Evolutionary conservation across 37 sponge, comb jelly and placozoan genomes (phyloP).

Genomic region (Halichondria panicea): DNA sequence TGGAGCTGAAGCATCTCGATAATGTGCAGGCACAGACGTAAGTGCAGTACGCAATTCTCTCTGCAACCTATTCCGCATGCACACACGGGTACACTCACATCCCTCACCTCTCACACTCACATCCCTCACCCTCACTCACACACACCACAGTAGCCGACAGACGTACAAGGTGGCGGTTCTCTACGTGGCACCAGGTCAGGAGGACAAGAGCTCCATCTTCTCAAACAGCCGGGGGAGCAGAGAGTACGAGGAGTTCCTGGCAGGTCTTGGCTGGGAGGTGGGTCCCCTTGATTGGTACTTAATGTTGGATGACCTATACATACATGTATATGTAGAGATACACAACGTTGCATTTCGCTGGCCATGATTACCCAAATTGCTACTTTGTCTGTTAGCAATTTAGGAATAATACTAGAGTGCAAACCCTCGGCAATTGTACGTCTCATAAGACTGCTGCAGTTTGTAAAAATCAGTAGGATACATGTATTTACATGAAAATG

Average conservation of each 20-base stretch:
- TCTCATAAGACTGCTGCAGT: no score
- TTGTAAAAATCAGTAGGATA: no score
- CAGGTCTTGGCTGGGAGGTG: slow-evolving; percentile 98
- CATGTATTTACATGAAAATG: no score
- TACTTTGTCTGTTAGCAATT: no score
- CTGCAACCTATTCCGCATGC: neutral
- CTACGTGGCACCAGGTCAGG: slow-evolving; percentile 90
- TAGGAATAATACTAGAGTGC: no score
- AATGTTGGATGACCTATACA: no score
- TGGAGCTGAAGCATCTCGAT: slow-evolving; percentile 89
- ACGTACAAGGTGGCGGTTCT: slow-evolving; percentile 97
- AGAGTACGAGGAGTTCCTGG: slow-evolving; percentile 94
- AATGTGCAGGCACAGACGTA: slow-evolving; percentile 60
- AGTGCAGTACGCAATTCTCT: neutral
- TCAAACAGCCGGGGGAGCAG: slow-evolving; percentile 76
- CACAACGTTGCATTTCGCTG: no score
- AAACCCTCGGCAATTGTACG: no score
- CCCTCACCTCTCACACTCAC: slow-evolving; percentile 6
- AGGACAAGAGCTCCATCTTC: slow-evolving; percentile 86
- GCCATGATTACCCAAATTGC: no score
- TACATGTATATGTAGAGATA: no score
- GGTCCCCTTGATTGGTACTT: no score
- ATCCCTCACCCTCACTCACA: neutral
- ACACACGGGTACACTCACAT: neutral
- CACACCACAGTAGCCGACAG: slow-evolving; percentile 71